Evolutionary conservation across 2,797 vertebrate genomes (phyloP).

Genomic region (Helarctos malayanus): DNA sequence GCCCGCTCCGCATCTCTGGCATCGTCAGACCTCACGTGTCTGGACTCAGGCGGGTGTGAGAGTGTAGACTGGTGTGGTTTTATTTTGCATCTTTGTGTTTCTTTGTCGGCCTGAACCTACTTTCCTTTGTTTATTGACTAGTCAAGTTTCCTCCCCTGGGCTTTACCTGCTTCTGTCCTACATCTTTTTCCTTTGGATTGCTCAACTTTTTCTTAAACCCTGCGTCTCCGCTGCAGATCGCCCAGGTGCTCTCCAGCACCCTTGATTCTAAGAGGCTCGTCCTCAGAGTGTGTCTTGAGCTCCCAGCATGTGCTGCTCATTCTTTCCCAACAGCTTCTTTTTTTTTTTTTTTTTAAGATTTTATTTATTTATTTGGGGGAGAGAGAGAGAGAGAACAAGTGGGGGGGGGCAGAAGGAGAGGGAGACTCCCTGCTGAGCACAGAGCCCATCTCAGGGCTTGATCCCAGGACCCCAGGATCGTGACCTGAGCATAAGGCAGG

Average conservation of each 20-base stretch:
- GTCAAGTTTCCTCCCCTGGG: not conserved
- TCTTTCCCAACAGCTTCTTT: not conserved
- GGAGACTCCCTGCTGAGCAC: not conserved
- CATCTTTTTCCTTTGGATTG: accelerated
- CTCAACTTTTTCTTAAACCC: not conserved
- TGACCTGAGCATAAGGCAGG: not conserved
- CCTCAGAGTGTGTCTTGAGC: not conserved
- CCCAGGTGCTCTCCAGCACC: not conserved
- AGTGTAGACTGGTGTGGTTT: accelerated
- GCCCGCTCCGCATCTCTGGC: accelerated
- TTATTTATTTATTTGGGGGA: not conserved
- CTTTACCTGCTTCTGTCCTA: accelerated
- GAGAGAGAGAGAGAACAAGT: not conserved
- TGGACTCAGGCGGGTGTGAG: accelerated
- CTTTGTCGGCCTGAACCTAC: accelerated
- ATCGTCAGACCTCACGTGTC: accelerated
- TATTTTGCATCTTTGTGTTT: not conserved
- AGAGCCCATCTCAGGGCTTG: not conserved
- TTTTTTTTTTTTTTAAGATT: not conserved
- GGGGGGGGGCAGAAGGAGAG: not conserved
- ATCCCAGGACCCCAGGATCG: not conserved
- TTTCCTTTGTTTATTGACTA: not conserved
- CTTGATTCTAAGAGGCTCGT: not conserved
- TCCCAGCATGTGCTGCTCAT: accelerated
- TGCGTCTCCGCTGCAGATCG: accelerated